Conservation (phyloP, 2,113 vertebrate species). For the Pampusana beccarii region DNA sequence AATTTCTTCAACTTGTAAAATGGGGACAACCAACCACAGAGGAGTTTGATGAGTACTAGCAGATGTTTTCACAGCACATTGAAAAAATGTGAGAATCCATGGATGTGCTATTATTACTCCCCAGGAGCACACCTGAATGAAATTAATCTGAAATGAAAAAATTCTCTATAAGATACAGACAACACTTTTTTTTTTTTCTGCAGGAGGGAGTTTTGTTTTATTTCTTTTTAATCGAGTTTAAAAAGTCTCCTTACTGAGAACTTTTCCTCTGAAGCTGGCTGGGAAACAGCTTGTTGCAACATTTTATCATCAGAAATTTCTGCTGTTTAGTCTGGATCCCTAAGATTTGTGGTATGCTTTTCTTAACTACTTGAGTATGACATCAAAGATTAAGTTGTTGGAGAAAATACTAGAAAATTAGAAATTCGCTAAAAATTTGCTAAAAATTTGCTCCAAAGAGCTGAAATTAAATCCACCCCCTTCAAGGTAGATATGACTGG, state of each 20-base stretch:
- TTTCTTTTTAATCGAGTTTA: neutral
- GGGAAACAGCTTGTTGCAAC: neutral
- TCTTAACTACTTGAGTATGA: neutral
- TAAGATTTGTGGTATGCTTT: neutral
- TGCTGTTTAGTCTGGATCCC: neutral
- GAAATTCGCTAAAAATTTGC: neutral
- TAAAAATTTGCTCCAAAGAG: neutral
- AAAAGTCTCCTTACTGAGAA: neutral
- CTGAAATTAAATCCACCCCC: neutral
- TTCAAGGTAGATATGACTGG: neutral
- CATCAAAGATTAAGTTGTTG: neutral
- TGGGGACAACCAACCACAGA: slow-evolving; percentile 33
- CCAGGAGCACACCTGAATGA: neutral
- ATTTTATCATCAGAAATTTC: neutral
- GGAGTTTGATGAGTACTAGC: slow-evolving; percentile 30
- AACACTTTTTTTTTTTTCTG: neutral
- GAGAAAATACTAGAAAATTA: neutral
- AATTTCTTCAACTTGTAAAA: slow-evolving; percentile 46
- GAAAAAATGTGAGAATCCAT: slow-evolving; percentile 10
- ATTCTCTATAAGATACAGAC: neutral
- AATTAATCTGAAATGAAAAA: neutral
- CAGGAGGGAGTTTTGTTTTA: neutral
- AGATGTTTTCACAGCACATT: slow-evolving; percentile 43
- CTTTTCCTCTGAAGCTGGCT: neutral
- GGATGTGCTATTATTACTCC: neutral